Evolutionary conservation across 2,888 invertebrate species (phyloP).

Genomic region (Lithosia quadra): DNA sequence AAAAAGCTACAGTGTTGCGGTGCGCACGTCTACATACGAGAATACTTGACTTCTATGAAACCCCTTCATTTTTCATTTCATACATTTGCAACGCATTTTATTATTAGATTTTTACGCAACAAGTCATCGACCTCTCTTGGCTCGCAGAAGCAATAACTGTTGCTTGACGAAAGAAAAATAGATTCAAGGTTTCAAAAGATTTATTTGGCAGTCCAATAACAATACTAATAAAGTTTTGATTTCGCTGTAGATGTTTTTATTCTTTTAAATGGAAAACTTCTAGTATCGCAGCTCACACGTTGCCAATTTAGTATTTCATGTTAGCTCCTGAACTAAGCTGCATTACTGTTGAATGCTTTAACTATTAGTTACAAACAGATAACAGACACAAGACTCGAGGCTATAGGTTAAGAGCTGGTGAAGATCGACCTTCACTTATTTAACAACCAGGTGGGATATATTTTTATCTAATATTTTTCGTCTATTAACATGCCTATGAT

Average conservation of each 20-base stretch:
- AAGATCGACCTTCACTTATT: no score
- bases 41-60: slow-evolving; percentile 17
- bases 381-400: no score
- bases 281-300: not conserved
- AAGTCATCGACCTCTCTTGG: slow-evolving; percentile 55
- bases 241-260: not conserved
- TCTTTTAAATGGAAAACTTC: not conserved
- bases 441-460: no score
- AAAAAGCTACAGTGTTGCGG: not conserved
- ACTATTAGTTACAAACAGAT: no score
- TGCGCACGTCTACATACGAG: not conserved
- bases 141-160: slow-evolving; percentile 40
- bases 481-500: no score
- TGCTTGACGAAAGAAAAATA: slow-evolving; percentile 37
- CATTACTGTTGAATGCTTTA: no score
- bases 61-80: slow-evolving; percentile 40
- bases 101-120: slow-evolving; percentile 57
- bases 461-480: no score
- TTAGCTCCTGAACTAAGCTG: no score
- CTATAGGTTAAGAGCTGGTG: no score
- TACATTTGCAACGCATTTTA: slow-evolving; percentile 46
- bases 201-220: slow-evolving; percentile 48
- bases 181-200: slow-evolving; percentile 45
- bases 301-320: no score
- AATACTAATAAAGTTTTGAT: slow-evolving; percentile 30